These are phyloP conservation scores for Platygyra sinensis DNA, from an alignment of 64 coral and sea anemone genomes.

Conservation along the genomic window DNA sequence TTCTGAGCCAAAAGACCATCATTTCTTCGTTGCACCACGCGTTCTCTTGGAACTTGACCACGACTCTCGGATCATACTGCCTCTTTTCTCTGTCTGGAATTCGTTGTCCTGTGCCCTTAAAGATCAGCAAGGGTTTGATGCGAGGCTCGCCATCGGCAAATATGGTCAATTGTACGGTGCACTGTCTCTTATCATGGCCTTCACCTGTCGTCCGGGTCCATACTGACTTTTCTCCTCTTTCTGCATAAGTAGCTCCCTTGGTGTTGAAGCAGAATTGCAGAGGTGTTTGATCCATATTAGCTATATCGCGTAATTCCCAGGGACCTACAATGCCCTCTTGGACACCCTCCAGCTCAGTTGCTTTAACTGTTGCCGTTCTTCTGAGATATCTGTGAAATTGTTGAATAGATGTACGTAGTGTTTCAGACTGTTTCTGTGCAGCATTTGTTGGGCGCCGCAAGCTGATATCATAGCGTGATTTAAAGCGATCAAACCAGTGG, in stretches of 20 bases:
- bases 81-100: conserved; percentile 7
- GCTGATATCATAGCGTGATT: conserved; percentile 14
- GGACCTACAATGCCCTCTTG: conserved; percentile 33
- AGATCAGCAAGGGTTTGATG: conserved; percentile 11
- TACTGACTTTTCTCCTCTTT: conserved; percentile 33
- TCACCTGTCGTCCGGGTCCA: conserved; percentile 16
- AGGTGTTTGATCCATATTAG: conserved; percentile 23
- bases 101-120: conserved; percentile 11
- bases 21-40: conserved; percentile 11
- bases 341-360: conserved; percentile 34
- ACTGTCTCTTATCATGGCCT: conserved; percentile 33
- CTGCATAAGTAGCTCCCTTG: conserved; percentile 26
- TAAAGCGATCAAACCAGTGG: conserved; percentile 31
- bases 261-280: conserved; percentile 29
- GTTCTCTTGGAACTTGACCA: conserved; percentile 23
- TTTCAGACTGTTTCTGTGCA: conserved; percentile 26
- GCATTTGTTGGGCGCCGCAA: conserved; percentile 26
- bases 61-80: conserved; percentile 16
- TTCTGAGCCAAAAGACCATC: conserved; percentile 28
- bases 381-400: conserved; percentile 30
- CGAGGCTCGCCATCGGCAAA: conserved; percentile 13
- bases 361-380: conserved; percentile 24
- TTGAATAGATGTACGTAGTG: conserved; percentile 18
- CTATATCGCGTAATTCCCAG: conserved; percentile 13
- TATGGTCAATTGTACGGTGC: conserved; percentile 13